Percentiles rank a stretch among this genome's conserved stretches.
These are phyloP conservation scores for Thalassarche chlororhynchos DNA, from an alignment of 2,113 vertebrate genomes.

Conservation along the genomic window DNA sequence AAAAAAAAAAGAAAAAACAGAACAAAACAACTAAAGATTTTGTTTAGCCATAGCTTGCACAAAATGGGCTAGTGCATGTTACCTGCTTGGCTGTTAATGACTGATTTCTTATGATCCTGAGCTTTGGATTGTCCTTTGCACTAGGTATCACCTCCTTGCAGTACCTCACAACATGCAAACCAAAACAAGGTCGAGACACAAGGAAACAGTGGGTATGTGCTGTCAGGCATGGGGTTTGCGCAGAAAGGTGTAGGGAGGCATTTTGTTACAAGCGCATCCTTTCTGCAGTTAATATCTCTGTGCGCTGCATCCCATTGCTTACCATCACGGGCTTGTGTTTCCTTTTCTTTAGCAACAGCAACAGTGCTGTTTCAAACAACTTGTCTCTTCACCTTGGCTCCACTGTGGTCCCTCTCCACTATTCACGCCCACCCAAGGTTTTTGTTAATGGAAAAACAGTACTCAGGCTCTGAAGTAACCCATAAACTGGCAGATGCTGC, in stretches of 20 bases:
- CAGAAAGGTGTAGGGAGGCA: not conserved
- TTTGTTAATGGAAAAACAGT: not conserved
- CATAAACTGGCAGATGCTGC: not conserved
- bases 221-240: not conserved
- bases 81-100: not conserved
- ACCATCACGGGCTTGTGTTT: not conserved
- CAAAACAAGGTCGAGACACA: not conserved
- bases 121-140: not conserved
- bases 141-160: not conserved
- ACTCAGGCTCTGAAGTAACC: not conserved
- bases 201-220: not conserved
- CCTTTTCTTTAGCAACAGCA: not conserved
- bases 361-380: fast-evolving
- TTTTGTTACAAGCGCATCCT: not conserved
- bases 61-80: not conserved
- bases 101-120: not conserved
- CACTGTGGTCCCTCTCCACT: not conserved
- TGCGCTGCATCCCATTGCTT: not conserved
- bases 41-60: not conserved
- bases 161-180: not conserved
- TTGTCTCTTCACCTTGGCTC: not conserved
- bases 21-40: not conserved
- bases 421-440: fast-evolving
- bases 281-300: not conserved
- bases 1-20: not conserved